Percentiles rank a stretch among this genome's conserved stretches.
Evolutionary conservation across 2,797 vertebrate species (phyloP).

Genomic region (Spheniscus humboldti): DNA sequence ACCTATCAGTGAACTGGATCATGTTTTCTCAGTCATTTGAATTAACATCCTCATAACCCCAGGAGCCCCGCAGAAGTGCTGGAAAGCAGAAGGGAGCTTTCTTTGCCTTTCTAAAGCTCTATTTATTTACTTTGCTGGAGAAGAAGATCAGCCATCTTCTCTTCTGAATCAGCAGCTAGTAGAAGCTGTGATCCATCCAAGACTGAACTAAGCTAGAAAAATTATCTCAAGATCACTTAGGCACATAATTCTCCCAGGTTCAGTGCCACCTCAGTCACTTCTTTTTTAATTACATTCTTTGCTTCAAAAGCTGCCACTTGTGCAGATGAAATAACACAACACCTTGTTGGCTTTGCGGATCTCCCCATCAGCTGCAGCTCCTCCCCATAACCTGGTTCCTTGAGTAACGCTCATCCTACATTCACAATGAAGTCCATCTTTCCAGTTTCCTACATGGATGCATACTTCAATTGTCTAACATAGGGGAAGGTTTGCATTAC

Average conservation of each 20-base stretch:
- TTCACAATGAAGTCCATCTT: background rate
- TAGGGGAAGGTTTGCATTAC: background rate
- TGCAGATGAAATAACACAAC: background rate
- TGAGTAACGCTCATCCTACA: background rate
- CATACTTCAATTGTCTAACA: background rate
- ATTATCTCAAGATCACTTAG: background rate
- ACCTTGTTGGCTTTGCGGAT: background rate
- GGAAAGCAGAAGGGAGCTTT: background rate
- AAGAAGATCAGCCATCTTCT: constrained; percentile 41
- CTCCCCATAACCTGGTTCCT: background rate
- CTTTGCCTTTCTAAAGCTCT: background rate
- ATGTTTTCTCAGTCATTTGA: constrained; percentile 37
- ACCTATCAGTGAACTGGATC: background rate
- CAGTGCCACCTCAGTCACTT: background rate
- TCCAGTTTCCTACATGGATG: background rate
- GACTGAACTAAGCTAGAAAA: background rate
- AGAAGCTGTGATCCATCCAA: background rate
- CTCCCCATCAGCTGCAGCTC: background rate
- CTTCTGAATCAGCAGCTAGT: constrained; percentile 34
- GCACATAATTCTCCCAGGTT: background rate
- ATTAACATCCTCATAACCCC: background rate
- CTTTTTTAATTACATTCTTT: background rate
- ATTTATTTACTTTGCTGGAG: constrained; percentile 49
- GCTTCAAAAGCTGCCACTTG: background rate
- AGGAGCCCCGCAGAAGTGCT: background rate